Evolutionary conservation across 2,888 invertebrate species (phyloP).

Genomic region (Sceliomorpha sp.): DNA sequence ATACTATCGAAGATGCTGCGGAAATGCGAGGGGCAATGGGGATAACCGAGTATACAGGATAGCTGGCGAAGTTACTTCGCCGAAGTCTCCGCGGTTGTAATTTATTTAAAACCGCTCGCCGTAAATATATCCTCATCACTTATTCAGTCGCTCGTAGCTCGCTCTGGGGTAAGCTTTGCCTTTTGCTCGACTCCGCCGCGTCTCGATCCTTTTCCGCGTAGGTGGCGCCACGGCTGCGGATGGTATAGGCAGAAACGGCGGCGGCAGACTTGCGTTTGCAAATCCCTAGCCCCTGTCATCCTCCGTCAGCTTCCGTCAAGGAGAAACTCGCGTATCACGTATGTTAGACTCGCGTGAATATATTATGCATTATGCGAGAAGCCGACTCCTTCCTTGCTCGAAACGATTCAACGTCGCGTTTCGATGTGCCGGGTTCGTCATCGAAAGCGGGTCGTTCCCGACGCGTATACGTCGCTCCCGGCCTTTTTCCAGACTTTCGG

Average conservation of each 20-base stretch:
- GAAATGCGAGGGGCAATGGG: slow-evolving; percentile 41
- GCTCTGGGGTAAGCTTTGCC: slow-evolving; percentile 63
- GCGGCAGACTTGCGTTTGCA: slow-evolving; percentile 41
- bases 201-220: slow-evolving; percentile 17
- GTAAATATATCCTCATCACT: slow-evolving; percentile 80
- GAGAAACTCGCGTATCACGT: slow-evolving; percentile 42
- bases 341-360: slow-evolving; percentile 46
- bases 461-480: no score
- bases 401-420: slow-evolving; percentile 14
- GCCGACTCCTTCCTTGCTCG: slow-evolving; percentile 23
- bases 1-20: slow-evolving; percentile 38
- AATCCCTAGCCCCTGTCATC: slow-evolving; percentile 58
- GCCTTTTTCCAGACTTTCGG: no score
- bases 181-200: slow-evolving; percentile 59
- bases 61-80: slow-evolving; percentile 66
- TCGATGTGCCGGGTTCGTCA: slow-evolving; percentile 5
- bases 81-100: slow-evolving; percentile 77
- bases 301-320: slow-evolving; percentile 49
- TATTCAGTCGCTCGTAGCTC: slow-evolving; percentile 72
- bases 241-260: not conserved
- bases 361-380: slow-evolving; percentile 43
- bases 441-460: slow-evolving; percentile 12
- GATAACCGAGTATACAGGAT: slow-evolving; percentile 44
- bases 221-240: slow-evolving; percentile 32
- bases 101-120: slow-evolving; percentile 80